These are phyloP conservation scores for Caracal caracal DNA, from an alignment of 2,113 vertebrate genomes.

Conservation along the genomic window DNA sequence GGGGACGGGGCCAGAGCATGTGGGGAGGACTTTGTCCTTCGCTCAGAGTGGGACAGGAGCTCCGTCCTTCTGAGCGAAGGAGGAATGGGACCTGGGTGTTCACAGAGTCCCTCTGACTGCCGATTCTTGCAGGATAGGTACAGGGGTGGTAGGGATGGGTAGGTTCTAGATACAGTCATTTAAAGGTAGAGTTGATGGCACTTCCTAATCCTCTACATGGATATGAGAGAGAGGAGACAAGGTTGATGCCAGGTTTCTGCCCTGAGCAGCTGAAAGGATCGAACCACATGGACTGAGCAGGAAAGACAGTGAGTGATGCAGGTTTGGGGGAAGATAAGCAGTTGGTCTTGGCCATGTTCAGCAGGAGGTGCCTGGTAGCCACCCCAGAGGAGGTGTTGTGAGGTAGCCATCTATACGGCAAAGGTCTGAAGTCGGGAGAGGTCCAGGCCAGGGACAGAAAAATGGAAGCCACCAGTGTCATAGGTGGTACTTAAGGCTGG, in stretches of 20 bases:
- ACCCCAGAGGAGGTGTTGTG: neutral
- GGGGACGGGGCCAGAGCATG: neutral
- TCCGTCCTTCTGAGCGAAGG: neutral
- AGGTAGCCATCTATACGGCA: neutral
- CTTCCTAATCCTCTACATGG: neutral
- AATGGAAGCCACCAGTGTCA: accelerated
- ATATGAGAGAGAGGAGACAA: neutral
- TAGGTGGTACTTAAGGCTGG: neutral
- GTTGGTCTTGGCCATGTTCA: neutral
- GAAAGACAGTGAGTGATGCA: neutral
- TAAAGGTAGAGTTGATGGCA: neutral
- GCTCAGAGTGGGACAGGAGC: neutral
- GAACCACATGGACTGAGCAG: neutral
- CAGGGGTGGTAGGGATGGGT: neutral
- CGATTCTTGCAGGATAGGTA: neutral
- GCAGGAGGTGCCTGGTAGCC: neutral
- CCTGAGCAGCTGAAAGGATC: neutral
- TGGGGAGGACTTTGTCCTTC: neutral
- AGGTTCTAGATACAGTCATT: neutral
- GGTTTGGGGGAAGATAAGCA: neutral
- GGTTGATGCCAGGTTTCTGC: neutral
- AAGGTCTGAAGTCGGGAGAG: neutral
- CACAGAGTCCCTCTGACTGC: neutral
- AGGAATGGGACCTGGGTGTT: neutral
- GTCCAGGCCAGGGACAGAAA: neutral